Evolutionary conservation across 2,113 vertebrate genomes (phyloP).

Genomic region (Takifugu flavidus): DNA sequence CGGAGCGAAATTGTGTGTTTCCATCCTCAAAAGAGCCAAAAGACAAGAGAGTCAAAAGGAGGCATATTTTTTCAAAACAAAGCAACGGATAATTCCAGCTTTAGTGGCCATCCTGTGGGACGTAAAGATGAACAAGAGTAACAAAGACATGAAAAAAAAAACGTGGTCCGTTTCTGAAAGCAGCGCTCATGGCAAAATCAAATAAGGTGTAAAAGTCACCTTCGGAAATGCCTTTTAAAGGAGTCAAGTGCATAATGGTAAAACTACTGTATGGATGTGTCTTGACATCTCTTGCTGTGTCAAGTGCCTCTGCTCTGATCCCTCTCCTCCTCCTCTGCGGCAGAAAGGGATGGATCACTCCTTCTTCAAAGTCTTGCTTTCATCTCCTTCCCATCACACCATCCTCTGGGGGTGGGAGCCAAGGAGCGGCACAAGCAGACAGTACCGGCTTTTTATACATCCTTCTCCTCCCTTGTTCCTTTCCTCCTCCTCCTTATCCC

Average conservation of each 20-base stretch:
- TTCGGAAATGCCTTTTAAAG: constrained; percentile 53
- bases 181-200: constrained; percentile 47
- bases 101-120: constrained; percentile 8
- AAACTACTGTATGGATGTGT: constrained; percentile 49
- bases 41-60: too few species aligned
- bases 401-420: constrained; percentile 47
- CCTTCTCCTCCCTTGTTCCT: constrained; percentile 33
- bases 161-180: constrained; percentile 50
- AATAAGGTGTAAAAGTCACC: constrained; percentile 55
- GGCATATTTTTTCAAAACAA: too few species aligned
- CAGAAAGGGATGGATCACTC: constrained; percentile 57
- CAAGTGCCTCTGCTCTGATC: constrained; percentile 64
- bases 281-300: constrained; percentile 68
- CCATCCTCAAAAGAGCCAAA: too few species aligned
- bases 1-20: too few species aligned
- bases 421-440: constrained; percentile 42
- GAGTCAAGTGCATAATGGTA: constrained; percentile 62
- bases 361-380: constrained; percentile 71
- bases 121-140: constrained; percentile 14
- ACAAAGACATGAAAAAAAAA: constrained; percentile 6
- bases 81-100: constrained; percentile 31
- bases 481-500: constrained; percentile 13
- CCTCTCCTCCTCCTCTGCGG: constrained; percentile 58
- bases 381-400: constrained; percentile 64
- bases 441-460: constrained; percentile 56